A percentile compares a stretch with the other conserved stretches of the same genome.
Evolutionary conservation across 1,140 invertebrate genomes (phyloP).

Genomic region (Pogonus chalceus): DNA sequence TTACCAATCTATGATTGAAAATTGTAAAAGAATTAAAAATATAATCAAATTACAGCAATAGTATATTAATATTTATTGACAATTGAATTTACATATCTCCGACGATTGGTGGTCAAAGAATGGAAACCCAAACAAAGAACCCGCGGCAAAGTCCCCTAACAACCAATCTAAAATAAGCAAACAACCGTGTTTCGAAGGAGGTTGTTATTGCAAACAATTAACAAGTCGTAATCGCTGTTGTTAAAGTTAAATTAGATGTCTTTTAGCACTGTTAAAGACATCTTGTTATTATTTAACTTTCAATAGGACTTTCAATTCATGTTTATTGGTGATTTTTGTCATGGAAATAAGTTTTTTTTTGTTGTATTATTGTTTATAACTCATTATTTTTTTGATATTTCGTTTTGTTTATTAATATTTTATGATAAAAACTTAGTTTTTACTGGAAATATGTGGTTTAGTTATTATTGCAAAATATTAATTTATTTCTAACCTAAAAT

Average conservation of each 20-base stretch:
- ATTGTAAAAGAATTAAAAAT: slow-evolving; percentile 51
- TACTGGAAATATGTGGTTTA: too few species aligned
- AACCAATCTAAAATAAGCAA: neutral
- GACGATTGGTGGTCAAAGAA: neutral
- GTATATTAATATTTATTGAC: neutral
- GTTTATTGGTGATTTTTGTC: neutral
- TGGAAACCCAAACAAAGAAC: neutral
- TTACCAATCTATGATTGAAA: too few species aligned
- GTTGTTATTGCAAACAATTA: neutral
- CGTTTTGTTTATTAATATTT: too few species aligned
- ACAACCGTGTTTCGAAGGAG: neutral
- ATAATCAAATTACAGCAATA: too few species aligned
- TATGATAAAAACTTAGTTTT: too few species aligned
- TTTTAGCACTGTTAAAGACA: too few species aligned
- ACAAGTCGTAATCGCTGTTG: neutral
- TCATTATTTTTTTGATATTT: neutral
- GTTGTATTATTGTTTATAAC: neutral
- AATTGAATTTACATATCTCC: neutral
- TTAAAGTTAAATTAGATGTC: neutral
- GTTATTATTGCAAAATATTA: too few species aligned
- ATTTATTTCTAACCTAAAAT: too few species aligned
- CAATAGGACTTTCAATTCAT: neutral
- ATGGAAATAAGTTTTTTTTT: neutral
- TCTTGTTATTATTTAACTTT: too few species aligned
- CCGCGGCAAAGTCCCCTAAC: neutral